Evolutionary conservation across 2,888 invertebrate species (phyloP), one percentile per base, ranked within the genome.

Genomic region (Callimorpha dominula): DNA sequence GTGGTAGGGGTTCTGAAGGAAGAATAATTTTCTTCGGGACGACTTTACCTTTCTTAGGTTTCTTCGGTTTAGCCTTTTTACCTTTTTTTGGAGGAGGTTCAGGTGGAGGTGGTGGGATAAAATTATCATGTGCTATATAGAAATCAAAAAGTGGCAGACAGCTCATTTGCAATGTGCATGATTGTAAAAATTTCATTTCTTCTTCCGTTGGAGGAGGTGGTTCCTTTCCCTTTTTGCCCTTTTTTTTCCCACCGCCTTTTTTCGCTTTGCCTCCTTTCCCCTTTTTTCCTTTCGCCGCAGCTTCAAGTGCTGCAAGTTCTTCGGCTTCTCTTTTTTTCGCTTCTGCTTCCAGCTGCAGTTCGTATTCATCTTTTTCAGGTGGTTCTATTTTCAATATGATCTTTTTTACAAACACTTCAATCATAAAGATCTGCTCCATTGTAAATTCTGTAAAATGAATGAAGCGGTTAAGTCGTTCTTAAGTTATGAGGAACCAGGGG

Each of bases 381-480:
- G 95, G 95, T 74, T 94, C 95, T 72, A 95, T 83, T 87, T 95
- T 95, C 0, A 95, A 84, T 62, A 94, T 75, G 12, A 95, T 94
- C 78, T 89, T 94, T 81, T 94, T 94, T 8, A 95, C 94, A 73
- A 92, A 94, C 2, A 94, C 91, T 85, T 95, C 95, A 46, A 95
- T 92, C 95, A 95, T 94, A 72, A 95, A 95, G 72, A 95, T 94
- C 88, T 95, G 95, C 73, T 95, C 95, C 95, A 95, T 95, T 74
- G 73, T 76, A 63, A 65, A 43, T 40, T 57, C 75, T 84, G 71
- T 49, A 60, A n/a, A 46, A 31, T n/a, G n/a, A n/a, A n/a, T n/a
- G n/a, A 31, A 31, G 1, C 31, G 31, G 31, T 31, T 31, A 31
- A 31, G 31, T 31, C 31, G 31, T 31, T 31, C 31, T 31, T 2